Evolutionary conservation across 2,113 vertebrate genomes (phyloP).

Genomic region (Mixornis gularis): DNA sequence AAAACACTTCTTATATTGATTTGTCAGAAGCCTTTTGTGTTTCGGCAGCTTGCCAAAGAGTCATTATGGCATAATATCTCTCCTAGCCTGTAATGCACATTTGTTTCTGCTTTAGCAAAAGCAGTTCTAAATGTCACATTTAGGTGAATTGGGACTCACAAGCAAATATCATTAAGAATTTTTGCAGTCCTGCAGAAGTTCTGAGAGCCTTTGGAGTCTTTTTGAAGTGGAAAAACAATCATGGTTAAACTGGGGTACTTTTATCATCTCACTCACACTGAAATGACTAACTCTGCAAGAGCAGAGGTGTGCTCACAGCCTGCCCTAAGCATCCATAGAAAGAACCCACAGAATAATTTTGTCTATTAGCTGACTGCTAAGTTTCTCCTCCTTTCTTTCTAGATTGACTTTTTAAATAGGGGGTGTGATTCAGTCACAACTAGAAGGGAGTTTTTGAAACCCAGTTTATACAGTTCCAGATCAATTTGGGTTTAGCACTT

Average conservation of each 20-base stretch:
- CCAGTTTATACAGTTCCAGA: not conserved
- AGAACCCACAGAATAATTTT: not conserved
- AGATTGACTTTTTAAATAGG: not conserved
- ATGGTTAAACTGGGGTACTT: not conserved
- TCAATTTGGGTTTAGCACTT: not conserved
- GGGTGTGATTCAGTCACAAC: not conserved
- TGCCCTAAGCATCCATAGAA: not conserved
- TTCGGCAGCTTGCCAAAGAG: slow-evolving; percentile 6
- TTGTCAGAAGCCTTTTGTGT: slow-evolving; percentile 7
- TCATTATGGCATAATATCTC: not conserved
- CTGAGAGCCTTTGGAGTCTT: not conserved
- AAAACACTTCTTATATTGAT: slow-evolving; percentile 7
- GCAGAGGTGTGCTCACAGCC: not conserved
- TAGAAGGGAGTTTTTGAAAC: not conserved
- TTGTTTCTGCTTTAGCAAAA: not conserved
- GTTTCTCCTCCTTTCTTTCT: not conserved
- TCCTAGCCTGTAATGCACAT: not conserved
- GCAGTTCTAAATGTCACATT: not conserved
- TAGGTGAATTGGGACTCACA: not conserved
- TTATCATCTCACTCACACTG: not conserved
- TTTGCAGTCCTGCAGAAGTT: not conserved
- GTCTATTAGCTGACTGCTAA: not conserved
- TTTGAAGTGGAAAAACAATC: not conserved
- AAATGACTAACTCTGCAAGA: not conserved
- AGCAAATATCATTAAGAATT: not conserved